A percentile compares a stretch with the other conserved stretches of the same genome.
phyloP scores from a whole-genome alignment of 1,140 invertebrate genomes.

The Zaprionus gabonicus region DNA sequence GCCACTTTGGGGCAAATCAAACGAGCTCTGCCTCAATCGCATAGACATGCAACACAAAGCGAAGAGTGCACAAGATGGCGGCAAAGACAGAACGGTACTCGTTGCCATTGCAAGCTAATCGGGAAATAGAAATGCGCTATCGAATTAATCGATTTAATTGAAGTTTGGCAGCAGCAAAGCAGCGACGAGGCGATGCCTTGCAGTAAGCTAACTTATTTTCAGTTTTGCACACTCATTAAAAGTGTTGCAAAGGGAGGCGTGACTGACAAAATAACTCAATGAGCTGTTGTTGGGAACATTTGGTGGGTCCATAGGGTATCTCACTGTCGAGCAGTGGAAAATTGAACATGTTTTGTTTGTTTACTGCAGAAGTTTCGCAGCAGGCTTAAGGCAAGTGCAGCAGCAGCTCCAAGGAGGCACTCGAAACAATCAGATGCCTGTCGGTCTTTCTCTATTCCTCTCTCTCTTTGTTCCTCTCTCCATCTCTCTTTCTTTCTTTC shows the following conservation, averaged over 20 bases:
- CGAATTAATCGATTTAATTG: conserved; percentile 81
- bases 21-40: background rate
- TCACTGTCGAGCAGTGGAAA: background rate
- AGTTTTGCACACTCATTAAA: background rate
- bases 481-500: background rate
- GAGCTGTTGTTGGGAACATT: too few species aligned
- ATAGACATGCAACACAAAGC: conserved; percentile 1
- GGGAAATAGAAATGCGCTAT: conserved; percentile 31
- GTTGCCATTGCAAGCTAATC: conserved; percentile 29
- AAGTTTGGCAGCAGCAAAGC: conserved; percentile 48
- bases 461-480: conserved; percentile 11
- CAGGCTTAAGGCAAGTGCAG: background rate
- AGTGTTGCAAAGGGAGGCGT: background rate
- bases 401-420: conserved; percentile 17
- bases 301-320: background rate
- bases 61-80: background rate
- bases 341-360: conserved; percentile 41
- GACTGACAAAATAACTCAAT: background rate
- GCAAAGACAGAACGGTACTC: conserved; percentile 2
- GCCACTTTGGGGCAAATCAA: background rate
- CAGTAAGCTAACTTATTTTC: conserved; percentile 47
- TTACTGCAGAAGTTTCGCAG: conserved; percentile 59
- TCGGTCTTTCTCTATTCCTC: background rate
- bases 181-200: conserved; percentile 23
- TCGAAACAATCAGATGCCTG: conserved; percentile 60